phyloP scores from a whole-genome alignment of 2,888 invertebrate species.

The Tachina grossa region DNA sequence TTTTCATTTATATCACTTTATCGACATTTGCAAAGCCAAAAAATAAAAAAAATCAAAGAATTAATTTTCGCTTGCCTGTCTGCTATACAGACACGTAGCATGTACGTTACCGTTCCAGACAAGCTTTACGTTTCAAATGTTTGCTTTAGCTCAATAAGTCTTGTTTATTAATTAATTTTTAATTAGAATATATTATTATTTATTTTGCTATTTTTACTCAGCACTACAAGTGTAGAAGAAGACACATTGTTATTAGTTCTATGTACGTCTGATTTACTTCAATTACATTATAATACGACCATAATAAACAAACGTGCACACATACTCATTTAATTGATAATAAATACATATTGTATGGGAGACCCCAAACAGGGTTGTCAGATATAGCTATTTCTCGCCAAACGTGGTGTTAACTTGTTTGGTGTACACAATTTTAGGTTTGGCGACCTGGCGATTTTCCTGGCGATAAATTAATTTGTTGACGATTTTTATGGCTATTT shows the following conservation, averaged over 20 bases:
- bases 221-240: conserved; percentile 35
- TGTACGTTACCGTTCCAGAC: conserved; percentile 32
- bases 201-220: conserved; percentile 45
- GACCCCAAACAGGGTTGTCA: too few species aligned
- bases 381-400: too few species aligned
- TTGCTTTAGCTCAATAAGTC: conserved; percentile 50
- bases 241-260: conserved; percentile 49
- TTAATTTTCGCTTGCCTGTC: neutral
- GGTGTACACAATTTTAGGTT: too few species aligned
- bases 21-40: neutral
- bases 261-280: conserved; percentile 67
- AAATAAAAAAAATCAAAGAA: conserved; percentile 8
- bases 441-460: too few species aligned
- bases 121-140: conserved; percentile 59
- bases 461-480: too few species aligned
- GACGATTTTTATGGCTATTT: too few species aligned
- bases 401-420: too few species aligned
- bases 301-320: conserved; percentile 34
- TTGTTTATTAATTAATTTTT: conserved; percentile 73
- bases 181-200: conserved; percentile 68
- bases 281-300: conserved; percentile 65
- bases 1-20: conserved; percentile 44
- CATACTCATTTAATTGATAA: neutral
- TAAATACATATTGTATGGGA: neutral
- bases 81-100: conserved; percentile 15